phyloP scores from a whole-genome alignment of 2,113 vertebrate species.

The Oostethus manadensis region DNA sequence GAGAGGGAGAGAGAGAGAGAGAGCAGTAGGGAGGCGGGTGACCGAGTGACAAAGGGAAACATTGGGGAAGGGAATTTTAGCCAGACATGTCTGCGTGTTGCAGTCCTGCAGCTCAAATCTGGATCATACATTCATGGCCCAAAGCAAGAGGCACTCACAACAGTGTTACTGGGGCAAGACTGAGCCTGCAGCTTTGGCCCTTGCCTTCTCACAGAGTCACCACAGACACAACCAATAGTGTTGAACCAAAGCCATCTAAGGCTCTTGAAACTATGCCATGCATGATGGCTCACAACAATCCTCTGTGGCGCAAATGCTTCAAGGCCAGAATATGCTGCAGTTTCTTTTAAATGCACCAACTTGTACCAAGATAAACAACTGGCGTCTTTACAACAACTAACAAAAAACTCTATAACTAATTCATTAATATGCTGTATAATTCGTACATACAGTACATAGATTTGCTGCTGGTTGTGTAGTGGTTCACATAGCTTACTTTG shows the following conservation, averaged over 20 bases:
- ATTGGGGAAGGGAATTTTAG: conserved; percentile 35
- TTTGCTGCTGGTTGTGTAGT: not conserved
- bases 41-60: conserved; percentile 10
- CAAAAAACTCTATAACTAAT: no score
- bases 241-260: conserved; percentile 49
- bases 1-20: conserved; percentile 9
- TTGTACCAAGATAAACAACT: not conserved
- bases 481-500: not conserved
- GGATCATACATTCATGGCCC: conserved; percentile 40
- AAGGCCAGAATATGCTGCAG: conserved; percentile 20
- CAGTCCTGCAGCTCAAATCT: conserved; percentile 57
- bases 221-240: conserved; percentile 23
- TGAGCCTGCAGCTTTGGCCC: conserved; percentile 27
- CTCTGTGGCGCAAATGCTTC: conserved; percentile 24
- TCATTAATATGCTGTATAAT: no score
- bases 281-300: conserved; percentile 31
- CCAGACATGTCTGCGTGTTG: conserved; percentile 51
- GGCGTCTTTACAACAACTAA: not conserved
- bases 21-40: conserved; percentile 9
- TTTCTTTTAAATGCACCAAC: not conserved
- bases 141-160: conserved; percentile 20
- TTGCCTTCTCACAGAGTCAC: conserved; percentile 43
- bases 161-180: conserved; percentile 27
- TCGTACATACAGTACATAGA: not conserved
- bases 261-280: conserved; percentile 52